Evolutionary conservation across 1,140 invertebrate genomes (phyloP).

Genomic region (Lepidurus arcticus): DNA sequence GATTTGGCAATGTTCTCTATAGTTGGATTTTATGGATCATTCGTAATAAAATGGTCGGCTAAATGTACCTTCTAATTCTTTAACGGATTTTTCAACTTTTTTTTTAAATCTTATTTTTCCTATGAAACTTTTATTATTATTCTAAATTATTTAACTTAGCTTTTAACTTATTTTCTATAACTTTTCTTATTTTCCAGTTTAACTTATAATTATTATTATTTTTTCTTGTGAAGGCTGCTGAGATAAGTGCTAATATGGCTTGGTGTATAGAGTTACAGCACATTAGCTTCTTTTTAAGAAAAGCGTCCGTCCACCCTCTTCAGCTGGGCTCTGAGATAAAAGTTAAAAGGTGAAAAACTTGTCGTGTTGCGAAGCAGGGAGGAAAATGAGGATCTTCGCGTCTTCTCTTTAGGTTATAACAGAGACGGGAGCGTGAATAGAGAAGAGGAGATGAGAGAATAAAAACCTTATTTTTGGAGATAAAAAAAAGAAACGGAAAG

Average conservation of each 20-base stretch:
- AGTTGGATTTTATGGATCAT: too few relatives aligned
- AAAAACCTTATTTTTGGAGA: background rate
- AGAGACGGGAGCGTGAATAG: background rate
- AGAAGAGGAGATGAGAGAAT: background rate
- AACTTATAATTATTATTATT: too few relatives aligned
- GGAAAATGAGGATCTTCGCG: background rate
- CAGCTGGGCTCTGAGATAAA: background rate
- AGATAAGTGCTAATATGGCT: background rate
- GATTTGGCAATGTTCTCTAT: background rate
- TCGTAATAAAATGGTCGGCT: too few relatives aligned
- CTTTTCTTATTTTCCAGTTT: too few relatives aligned
- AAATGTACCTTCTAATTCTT: background rate
- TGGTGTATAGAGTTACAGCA: background rate
- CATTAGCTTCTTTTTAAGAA: background rate
- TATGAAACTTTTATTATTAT: constrained; percentile 24
- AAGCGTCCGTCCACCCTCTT: background rate
- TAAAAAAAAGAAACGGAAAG: background rate
- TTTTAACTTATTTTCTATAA: too few relatives aligned
- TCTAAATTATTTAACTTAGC: too few relatives aligned
- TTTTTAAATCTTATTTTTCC: background rate
- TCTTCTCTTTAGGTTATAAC: background rate
- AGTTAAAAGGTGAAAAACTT: background rate
- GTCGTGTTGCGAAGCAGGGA: background rate
- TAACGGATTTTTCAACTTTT: background rate
- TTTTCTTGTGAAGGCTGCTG: background rate